phyloP scores from a whole-genome alignment of 2,113 vertebrate genomes.

The Progne subis region DNA sequence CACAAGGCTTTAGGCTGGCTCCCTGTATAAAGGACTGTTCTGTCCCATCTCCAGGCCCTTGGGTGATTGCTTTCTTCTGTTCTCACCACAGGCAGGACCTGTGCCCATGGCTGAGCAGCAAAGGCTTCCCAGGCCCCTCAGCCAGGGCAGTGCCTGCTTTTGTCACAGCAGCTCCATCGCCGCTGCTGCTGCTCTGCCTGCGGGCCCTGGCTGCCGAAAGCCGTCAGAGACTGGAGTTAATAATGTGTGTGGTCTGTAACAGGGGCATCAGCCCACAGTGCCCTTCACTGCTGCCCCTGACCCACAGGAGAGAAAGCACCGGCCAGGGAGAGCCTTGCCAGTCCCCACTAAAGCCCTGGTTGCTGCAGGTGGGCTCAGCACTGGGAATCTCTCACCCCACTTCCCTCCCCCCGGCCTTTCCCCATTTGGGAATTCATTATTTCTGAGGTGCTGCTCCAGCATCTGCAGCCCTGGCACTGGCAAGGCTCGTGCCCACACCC shows the following conservation, averaged over 20 bases:
- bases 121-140: fast-evolving
- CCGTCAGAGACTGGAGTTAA: not conserved
- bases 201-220: not conserved
- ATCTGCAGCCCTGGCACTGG: fast-evolving
- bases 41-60: not conserved
- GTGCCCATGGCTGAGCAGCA: not conserved
- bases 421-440: fast-evolving
- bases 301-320: fast-evolving
- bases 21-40: not conserved
- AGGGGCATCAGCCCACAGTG: fast-evolving
- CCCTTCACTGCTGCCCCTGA: not conserved
- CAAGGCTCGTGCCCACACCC: fast-evolving
- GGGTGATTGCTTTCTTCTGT: not conserved
- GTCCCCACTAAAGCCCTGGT: not conserved
- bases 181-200: not conserved
- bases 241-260: no score
- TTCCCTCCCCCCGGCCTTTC: not conserved
- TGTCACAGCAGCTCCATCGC: not conserved
- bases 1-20: not conserved
- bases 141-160: not conserved
- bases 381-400: not conserved
- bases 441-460: not conserved
- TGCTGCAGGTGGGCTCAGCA: not conserved
- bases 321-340: not conserved
- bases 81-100: not conserved